Evolutionary conservation across 2,797 vertebrate species (phyloP).

Genomic region (Syngnathus acus): DNA sequence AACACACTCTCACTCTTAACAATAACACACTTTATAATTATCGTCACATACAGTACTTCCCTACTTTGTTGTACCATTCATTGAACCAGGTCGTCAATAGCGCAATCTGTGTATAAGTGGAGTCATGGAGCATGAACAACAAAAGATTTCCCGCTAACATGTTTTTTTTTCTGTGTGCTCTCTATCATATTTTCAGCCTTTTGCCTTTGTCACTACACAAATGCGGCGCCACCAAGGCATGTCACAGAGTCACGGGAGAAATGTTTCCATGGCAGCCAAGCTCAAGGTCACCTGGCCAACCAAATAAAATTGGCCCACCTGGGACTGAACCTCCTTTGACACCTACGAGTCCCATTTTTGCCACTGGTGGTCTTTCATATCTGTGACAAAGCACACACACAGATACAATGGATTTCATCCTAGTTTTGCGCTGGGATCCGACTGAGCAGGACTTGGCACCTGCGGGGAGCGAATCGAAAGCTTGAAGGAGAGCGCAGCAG

Average conservation of each 20-base stretch:
- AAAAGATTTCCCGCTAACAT: constrained; percentile 65
- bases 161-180: constrained; percentile 38
- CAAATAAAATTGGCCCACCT: constrained; percentile 57
- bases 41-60: constrained; percentile 27
- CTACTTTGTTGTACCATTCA: constrained; percentile 72
- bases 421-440: constrained; percentile 45
- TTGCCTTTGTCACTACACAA: constrained; percentile 53
- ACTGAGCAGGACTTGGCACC: constrained; percentile 58
- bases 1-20: constrained; percentile 6
- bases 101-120: constrained; percentile 65
- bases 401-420: constrained; percentile 37
- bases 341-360: constrained; percentile 51
- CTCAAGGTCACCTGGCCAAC: constrained; percentile 64
- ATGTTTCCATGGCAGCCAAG: constrained; percentile 58
- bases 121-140: constrained; percentile 63
- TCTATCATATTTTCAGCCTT: constrained; percentile 61
- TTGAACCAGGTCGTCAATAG: constrained; percentile 65
- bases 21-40: not conserved
- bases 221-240: constrained; percentile 45
- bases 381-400: constrained; percentile 18
- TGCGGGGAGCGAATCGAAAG: constrained; percentile 55
- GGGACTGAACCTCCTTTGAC: constrained; percentile 54
- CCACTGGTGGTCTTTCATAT: constrained; percentile 55
- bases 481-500: constrained; percentile 65
- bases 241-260: constrained; percentile 45